Base-by-base conservation (phyloP, 1,140 invertebrate species). In the Macrobrachium nipponense region DNA sequence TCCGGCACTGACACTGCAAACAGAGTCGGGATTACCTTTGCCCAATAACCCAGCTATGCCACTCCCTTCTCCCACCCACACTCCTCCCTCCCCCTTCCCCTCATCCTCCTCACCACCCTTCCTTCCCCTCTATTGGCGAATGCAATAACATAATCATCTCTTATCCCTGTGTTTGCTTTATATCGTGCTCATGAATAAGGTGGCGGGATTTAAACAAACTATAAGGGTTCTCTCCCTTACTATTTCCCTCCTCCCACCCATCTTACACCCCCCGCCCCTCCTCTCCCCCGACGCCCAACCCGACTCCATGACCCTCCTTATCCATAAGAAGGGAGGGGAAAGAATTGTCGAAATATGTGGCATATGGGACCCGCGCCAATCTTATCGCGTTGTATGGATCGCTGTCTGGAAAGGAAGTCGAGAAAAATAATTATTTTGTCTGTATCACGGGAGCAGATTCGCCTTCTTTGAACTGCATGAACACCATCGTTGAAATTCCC, bases 101-200 rank as follows among this genome's bases (percentile, higher is more conserved):
- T 23, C 3, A n/a, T 73, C 68, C 20, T 20, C 20, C 20, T 72
- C 70, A 36, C 27, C 23, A 23, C 17, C 70, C 27, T 5, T 36
- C 23, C 23, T 11, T 36, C 5, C 27, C 17, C 20, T 77, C 23
- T 77, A 51, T 23, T 60, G 51, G 18, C 70, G 17, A 23, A 20
- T 61, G 51, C 75, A 58, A 77, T 77, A 60, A 77, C 75, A 61
- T 64, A 79, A 62, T 64, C 61, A 61, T 36, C 60, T 61, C 64
- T 43, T 44, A 18, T 58, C 64, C 66, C 66, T 36, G 62, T 51
- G 77, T 80, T 80, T 64, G 77, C 44, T 80, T 80, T 66, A 75
- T 60, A 27, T 27, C 62, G 59, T 82, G 70, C 60, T 82, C 80
- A 82, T 82, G 80, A 82, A 75, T 75, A 82, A 17, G 51, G 80